Evolutionary conservation across 2,113 vertebrate genomes (phyloP), one percentile per base, ranked within the genome.

Genomic region (Limnothrissa miodon): DNA sequence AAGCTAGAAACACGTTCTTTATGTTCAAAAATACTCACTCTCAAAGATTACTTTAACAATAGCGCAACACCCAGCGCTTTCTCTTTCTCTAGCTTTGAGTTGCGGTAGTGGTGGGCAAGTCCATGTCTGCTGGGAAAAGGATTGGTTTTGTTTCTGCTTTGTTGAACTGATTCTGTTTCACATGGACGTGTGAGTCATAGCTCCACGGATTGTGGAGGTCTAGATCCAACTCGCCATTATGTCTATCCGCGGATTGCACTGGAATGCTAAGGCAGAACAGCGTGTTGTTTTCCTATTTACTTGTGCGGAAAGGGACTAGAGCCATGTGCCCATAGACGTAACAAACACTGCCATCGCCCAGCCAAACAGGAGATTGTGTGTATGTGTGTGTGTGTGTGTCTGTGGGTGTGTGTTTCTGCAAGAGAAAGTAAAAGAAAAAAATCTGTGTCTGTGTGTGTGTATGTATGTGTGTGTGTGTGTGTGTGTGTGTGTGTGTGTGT

Each of bases 11-110:
- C 33, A 36, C 23, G n/a, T 74, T 36, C 36, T 36, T 13, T 39
- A 33, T 84, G 74, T 45, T 78, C 51, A 83, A 1, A 19, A 21
- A 80, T 80, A 83, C 59, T 84, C 36, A 78, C 29, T 70, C 62
- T 70, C 66, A 74, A 74, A 74, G 66, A 33, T 74, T 74, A 74
- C 25, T 29, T 62, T 29, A 62, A 62, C 25, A 11, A 62, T 11
- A 62, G 66, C 66, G 36, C 33, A 36, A 5, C 11, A 13, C 11
- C 17, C 25, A 36, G 15, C 2, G 10, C 11, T 74, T 9, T 74
- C 33, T 74, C 66, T 36, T 3, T 33, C 66, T 39, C 25, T 74
- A 29, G 25, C 59, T 62, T 29, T 74, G 66, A 36, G 10, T 74
- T 74, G 66, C 29, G 29, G 66, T 62, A 11, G 59, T 62, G 23